Conservation (phyloP, 23 tunicate genomes). For the Styela plicata region DNA sequence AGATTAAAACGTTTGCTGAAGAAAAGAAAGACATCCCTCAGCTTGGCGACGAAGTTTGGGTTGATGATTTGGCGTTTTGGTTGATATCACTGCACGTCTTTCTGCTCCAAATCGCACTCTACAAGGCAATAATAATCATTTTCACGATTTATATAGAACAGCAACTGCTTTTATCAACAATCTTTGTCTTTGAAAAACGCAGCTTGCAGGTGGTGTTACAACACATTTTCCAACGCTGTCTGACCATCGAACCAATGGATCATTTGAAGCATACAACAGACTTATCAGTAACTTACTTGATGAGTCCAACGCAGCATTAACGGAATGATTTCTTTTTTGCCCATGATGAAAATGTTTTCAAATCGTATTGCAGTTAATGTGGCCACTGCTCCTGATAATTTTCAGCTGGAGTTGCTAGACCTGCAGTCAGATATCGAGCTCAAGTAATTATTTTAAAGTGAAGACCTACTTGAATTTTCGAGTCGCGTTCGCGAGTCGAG, state of each 20-base stretch:
- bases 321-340: constrained; percentile 40
- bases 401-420: constrained; percentile 54
- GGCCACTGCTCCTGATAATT: constrained; percentile 43
- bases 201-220: constrained; percentile 64
- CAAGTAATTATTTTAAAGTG: constrained; percentile 46
- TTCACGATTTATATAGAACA: constrained; percentile 56
- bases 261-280: constrained; percentile 28
- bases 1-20: constrained; percentile 43
- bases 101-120: constrained; percentile 38
- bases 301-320: constrained; percentile 5
- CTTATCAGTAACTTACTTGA: constrained; percentile 35
- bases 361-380: constrained; percentile 34
- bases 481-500: constrained; percentile 55
- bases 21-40: constrained; percentile 49
- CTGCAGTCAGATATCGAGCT: constrained; percentile 53
- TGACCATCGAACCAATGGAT: constrained; percentile 40
- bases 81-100: constrained; percentile 56
- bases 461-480: constrained; percentile 43
- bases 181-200: constrained; percentile 49
- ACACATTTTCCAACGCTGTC: constrained; percentile 52
- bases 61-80: constrained; percentile 39
- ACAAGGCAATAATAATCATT: constrained; percentile 49
- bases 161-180: constrained; percentile 53
- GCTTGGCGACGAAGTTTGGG: constrained; percentile 45
- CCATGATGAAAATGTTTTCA: constrained; percentile 44